Evolutionary conservation across 2,113 vertebrate genomes (phyloP).

Genomic region (Corvus hawaiiensis): DNA sequence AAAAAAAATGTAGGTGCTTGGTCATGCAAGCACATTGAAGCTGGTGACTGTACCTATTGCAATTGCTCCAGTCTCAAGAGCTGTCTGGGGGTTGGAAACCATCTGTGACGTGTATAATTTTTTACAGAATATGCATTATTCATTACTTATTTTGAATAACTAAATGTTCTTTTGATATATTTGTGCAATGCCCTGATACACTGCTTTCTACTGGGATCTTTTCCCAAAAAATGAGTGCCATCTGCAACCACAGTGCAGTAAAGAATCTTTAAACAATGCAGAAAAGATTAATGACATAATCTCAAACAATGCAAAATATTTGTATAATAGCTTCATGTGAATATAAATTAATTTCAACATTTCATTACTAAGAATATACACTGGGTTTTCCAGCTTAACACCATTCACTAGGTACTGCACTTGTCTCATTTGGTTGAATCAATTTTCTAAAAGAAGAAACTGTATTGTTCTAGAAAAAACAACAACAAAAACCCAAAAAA

Average conservation of each 20-base stretch:
- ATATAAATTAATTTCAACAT: background rate
- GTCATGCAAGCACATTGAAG: rapidly evolving
- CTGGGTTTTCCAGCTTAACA: background rate
- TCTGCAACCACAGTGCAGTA: rapidly evolving
- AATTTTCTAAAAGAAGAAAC: background rate
- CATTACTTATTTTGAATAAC: background rate
- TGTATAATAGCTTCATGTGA: background rate
- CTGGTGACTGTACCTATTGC: background rate
- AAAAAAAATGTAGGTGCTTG: background rate
- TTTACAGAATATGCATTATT: background rate
- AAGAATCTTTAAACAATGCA: background rate
- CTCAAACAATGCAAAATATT: background rate
- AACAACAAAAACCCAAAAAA: rapidly evolving
- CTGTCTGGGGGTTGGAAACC: background rate
- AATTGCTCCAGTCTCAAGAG: background rate
- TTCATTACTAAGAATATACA: background rate
- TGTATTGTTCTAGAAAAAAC: background rate
- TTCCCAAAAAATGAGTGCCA: background rate
- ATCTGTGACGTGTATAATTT: background rate
- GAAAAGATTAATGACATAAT: background rate
- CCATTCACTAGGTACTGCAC: background rate
- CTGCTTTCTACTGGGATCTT: background rate
- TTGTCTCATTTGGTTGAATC: background rate
- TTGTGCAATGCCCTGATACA: rapidly evolving
- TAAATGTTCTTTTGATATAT: background rate